Conservation (phyloP, 2,888 invertebrate species). For the Drosophila nigricruria region DNA sequence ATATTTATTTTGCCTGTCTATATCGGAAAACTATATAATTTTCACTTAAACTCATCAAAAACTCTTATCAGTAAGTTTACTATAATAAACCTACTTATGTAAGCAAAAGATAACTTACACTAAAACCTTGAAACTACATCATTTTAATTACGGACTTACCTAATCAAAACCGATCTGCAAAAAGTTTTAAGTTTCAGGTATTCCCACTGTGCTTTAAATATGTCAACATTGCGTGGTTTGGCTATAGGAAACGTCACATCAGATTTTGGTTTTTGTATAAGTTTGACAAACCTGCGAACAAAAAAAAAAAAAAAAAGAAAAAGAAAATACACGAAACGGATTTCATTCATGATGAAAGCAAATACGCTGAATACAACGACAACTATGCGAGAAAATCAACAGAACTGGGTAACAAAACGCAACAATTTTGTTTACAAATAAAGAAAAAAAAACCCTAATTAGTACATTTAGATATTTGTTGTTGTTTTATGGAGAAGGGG, state of each 20-base stretch:
- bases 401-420: conserved; percentile 13
- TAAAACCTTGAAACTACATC: not conserved
- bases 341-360: conserved; percentile 40
- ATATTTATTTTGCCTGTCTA: too few species aligned
- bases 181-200: not conserved
- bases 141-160: not conserved
- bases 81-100: not conserved
- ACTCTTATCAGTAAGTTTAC: not conserved
- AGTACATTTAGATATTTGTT: conserved; percentile 23
- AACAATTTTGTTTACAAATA: conserved; percentile 37
- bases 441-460: conserved; percentile 23
- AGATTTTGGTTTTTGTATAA: conserved; percentile 24
- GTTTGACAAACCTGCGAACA: not conserved
- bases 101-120: not conserved
- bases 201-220: conserved; percentile 9
- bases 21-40: too few species aligned
- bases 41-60: not conserved
- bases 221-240: conserved; percentile 6
- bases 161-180: not conserved
- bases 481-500: not conserved
- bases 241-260: conserved; percentile 17
- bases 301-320: not conserved
- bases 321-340: conserved; percentile 11
- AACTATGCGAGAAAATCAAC: conserved; percentile 33
- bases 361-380: conserved; percentile 11